Evolutionary conservation across 2,797 vertebrate genomes (phyloP).

Genomic region (Loriculus beryllinus): DNA sequence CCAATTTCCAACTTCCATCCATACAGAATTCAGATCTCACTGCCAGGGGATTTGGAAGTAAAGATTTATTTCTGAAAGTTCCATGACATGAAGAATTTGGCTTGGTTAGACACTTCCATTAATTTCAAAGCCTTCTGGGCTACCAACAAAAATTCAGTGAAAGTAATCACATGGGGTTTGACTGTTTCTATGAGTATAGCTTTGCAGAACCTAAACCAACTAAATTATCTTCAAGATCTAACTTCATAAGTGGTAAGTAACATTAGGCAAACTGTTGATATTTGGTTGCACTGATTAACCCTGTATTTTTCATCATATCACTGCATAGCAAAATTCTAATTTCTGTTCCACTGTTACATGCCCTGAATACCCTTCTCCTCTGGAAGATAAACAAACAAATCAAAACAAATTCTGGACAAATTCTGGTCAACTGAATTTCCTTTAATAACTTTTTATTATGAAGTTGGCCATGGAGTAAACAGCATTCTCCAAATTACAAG

Average conservation of each 20-base stretch:
- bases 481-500: neutral
- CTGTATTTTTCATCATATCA: slow-evolving; percentile 6
- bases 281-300: slow-evolving; percentile 44
- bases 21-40: neutral
- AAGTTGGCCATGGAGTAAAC: neutral
- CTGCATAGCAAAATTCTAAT: slow-evolving; percentile 18
- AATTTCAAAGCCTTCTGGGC: slow-evolving; percentile 17
- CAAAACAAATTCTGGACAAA: neutral
- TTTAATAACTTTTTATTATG: slow-evolving; percentile 17
- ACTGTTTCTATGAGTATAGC: neutral
- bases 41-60: neutral
- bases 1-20: neutral
- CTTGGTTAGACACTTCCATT: neutral
- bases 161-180: neutral
- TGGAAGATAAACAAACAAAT: neutral
- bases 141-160: slow-evolving; percentile 5
- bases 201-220: neutral
- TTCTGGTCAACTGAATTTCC: neutral
- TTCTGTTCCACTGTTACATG: neutral
- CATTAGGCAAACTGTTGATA: slow-evolving; percentile 6
- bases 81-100: neutral
- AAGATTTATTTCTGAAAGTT: slow-evolving; percentile 23
- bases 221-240: slow-evolving; percentile 8
- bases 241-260: slow-evolving; percentile 11
- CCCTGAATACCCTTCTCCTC: neutral